Evolutionary conservation across 1,140 invertebrate species (phyloP).

Genomic region (Aethina tumida): DNA sequence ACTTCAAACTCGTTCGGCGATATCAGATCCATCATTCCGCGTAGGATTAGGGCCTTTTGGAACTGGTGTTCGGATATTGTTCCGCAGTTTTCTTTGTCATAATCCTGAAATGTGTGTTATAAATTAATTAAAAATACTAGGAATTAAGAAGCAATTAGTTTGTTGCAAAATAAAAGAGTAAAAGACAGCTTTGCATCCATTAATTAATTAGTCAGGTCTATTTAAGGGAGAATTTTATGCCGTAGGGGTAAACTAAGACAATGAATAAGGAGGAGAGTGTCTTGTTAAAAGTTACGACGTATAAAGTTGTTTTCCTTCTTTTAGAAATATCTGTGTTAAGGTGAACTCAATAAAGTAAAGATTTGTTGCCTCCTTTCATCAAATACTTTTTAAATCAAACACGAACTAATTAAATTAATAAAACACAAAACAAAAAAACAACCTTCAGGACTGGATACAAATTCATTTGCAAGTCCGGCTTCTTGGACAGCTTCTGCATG

Average conservation of each 20-base stretch:
- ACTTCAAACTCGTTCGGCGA: slow-evolving; percentile 50
- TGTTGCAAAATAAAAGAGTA: background rate
- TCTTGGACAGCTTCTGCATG: slow-evolving; percentile 50
- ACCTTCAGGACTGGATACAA: slow-evolving; percentile 47
- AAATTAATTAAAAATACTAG: slow-evolving; percentile 5
- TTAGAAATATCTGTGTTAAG: too few species aligned
- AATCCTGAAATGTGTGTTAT: slow-evolving; percentile 43
- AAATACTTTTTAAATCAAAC: too few species aligned
- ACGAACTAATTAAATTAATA: slow-evolving; percentile 1
- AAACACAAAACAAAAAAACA: slow-evolving; percentile 8
- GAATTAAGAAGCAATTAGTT: background rate
- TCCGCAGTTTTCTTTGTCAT: slow-evolving; percentile 51
- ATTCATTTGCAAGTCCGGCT: slow-evolving; percentile 52
- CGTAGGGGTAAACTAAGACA: too few species aligned
- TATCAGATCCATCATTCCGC: slow-evolving; percentile 47
- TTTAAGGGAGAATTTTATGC: too few species aligned
- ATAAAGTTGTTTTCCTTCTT: too few species aligned
- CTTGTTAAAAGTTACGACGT: too few species aligned
- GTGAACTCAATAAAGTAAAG: too few species aligned
- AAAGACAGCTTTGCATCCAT: slow-evolving; percentile 4
- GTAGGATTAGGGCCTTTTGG: slow-evolving; percentile 47
- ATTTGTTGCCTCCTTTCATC: too few species aligned
- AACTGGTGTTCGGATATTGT: slow-evolving; percentile 48
- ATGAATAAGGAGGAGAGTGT: too few species aligned
- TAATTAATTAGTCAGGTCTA: too few species aligned